Base-by-base conservation (phyloP, 2,797 vertebrate genomes). In the Hozukius guyotensis region DNA sequence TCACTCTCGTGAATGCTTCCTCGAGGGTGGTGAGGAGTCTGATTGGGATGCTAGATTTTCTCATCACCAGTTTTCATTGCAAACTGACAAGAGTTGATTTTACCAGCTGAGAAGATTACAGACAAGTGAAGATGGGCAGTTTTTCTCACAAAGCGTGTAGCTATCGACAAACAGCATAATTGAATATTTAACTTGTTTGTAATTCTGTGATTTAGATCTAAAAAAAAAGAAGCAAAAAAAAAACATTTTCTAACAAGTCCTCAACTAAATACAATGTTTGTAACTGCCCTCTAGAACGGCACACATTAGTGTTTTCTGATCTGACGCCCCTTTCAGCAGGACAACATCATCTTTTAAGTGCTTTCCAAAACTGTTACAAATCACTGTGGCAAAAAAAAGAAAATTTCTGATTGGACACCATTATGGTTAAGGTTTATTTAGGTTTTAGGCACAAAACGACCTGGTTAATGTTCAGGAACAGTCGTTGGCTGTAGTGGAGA, bases 51-150 rank as follows among this genome's bases (percentile, higher is more conserved):
- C 52, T 3, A 59, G 61, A 62, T 66, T 81, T 81, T 68, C 29
- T 87, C 55, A 64, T 78, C 53, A 32, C 13, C 68, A 13, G 24
- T 67, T 87, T 83, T 78, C 38, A 55, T 70, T 80, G 81, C 57
- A 70, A 70, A 74, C 42, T 46, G 77, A 57, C 69, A 49, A 29
- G 22, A 16, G 16, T 31, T 53, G 52, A 62, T 80, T 84, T 79
- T 59, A 62, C 16, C 42, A 67, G 49, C 77, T 75, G 72, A 63
- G 65, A 52, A 31, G 32, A 85, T 60, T 49, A 75, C 13, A 25
- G 27, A 32, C 24, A 29, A 53, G 75, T 49, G 32, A 46, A 34
- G 22, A 46, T 31, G 25, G 70, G n/a, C 7, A 34, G n/a, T 18
- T 34, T 63, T 69, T 56, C 52, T 29, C 31, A 6, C n/a, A 64